Percentiles rank a stretch among this genome's conserved stretches.
Evolutionary conservation across 2,797 vertebrate species (phyloP).

Genomic region (Coregonus suidteri): DNA sequence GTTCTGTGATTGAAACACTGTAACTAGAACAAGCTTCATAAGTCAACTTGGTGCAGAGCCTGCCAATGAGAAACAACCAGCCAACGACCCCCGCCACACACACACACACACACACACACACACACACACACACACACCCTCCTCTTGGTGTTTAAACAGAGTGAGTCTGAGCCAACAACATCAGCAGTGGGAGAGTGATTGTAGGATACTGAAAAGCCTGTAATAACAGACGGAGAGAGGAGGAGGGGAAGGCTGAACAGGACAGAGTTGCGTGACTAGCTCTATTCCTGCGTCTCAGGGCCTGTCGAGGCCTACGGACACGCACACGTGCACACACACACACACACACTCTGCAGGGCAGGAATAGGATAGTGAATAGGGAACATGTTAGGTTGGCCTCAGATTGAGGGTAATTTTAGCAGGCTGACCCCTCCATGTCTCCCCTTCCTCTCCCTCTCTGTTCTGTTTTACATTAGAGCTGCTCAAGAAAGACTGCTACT

Average conservation of each 20-base stretch:
- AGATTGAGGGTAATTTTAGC: constrained; percentile 76
- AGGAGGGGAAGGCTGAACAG: constrained; percentile 68
- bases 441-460: constrained; percentile 41
- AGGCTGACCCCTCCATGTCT: constrained; percentile 72
- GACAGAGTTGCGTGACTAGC: constrained; percentile 77
- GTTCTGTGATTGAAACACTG: not conserved
- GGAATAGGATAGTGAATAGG: constrained; percentile 72
- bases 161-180: constrained; percentile 69
- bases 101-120: constrained; percentile 6
- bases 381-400: constrained; percentile 67
- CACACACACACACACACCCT: constrained; percentile 15
- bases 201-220: constrained; percentile 72
- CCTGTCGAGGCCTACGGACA: constrained; percentile 64
- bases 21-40: not conserved
- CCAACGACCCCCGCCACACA: constrained; percentile 27
- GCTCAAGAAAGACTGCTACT: constrained; percentile 55
- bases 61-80: constrained; percentile 53
- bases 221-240: constrained; percentile 82
- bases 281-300: constrained; percentile 69
- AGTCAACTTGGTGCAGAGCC: constrained; percentile 23
- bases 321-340: constrained; percentile 23
- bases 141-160: constrained; percentile 53
- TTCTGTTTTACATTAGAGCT: constrained; percentile 74
- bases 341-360: constrained; percentile 68
- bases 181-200: constrained; percentile 75